phyloP scores from a whole-genome alignment of 37 sponge, comb jelly and placozoan genomes.

The Cladorhizidae sp. region DNA sequence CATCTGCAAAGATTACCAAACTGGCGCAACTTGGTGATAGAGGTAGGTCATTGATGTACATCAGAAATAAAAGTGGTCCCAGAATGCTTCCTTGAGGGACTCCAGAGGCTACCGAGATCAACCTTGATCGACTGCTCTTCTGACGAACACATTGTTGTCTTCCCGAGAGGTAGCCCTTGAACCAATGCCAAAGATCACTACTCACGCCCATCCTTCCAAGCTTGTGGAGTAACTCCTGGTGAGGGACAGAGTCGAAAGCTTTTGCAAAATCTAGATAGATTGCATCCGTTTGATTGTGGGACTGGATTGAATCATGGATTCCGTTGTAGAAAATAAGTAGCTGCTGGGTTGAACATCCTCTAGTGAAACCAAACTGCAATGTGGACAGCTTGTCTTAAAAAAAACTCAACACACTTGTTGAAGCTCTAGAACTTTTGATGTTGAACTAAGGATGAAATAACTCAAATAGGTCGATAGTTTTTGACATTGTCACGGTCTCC shows the following conservation, averaged over 20 bases:
- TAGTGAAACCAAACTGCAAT: background rate
- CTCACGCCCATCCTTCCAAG: background rate
- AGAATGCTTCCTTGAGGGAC: slow-evolving; percentile 52
- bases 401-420: slow-evolving; percentile 1
- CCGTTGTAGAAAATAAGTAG: background rate
- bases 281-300: background rate
- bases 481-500: background rate
- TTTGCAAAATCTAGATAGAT: slow-evolving; percentile 26
- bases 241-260: slow-evolving; percentile 42
- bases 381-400: background rate
- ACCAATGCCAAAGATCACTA: too few relatives aligned
- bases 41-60: too few relatives aligned
- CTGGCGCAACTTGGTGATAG: background rate
- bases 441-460: slow-evolving; percentile 20
- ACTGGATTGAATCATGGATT: background rate
- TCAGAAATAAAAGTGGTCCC: slow-evolving; percentile 12
- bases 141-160: slow-evolving; percentile 16
- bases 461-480: slow-evolving; percentile 15
- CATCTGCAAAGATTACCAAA: slow-evolving; percentile 27
- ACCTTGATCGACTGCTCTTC: background rate
- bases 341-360: background rate
- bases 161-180: slow-evolving; percentile 8
- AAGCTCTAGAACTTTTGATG: slow-evolving; percentile 37
- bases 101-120: slow-evolving; percentile 24
- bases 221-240: slow-evolving; percentile 23